Evolutionary conservation across 2,888 invertebrate genomes (phyloP), one percentile per base, ranked within the genome.

Genomic region (Dinocampus coccinellae): DNA sequence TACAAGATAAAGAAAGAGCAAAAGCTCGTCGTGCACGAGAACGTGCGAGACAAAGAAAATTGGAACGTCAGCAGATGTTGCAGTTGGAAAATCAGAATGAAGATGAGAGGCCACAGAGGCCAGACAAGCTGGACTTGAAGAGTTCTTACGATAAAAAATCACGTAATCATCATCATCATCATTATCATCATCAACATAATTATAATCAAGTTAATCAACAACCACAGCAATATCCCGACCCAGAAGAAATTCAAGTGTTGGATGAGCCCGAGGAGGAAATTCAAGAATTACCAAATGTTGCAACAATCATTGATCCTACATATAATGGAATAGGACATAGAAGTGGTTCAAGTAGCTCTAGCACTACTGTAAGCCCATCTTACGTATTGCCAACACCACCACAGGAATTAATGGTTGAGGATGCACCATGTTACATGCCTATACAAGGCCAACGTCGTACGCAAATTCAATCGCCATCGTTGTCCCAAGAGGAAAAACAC

Each of bases 1-100:
- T 95, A 58, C 94, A 94, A 84, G 94, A 94, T 0, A 86, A 92
- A 88, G 94, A 94, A 85, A 90, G 92, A 78, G 92, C 92, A 20
- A 92, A 93, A 84, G 91, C 92, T 1, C 91, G 91, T 80, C 89
- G 93, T 75, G 93, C 93, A 7, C 90, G 92, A 79, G 94, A 94
- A 82, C 90, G 91, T 78, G 93, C 93, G 3, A 82, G 78, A 53
- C 86, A 85, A 67, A 85, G 81, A 53, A 87, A 87, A 66, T 69
- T 87, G n/a, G 87, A 87, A 58, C 83, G 85, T 16, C 86, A 92
- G 70, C 90, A 91, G 79, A 91, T 91, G 82, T 91, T 91, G 52
- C 80, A 84, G 55, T 78, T 85, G 2, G 88, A 88, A 47, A 88
- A 88, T 64, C 85, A 87, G 22, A 81, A 80, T 67, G 73, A 79